phyloP scores from a whole-genome alignment of 2,113 vertebrate genomes.

The Erythrolamprus reginae region DNA sequence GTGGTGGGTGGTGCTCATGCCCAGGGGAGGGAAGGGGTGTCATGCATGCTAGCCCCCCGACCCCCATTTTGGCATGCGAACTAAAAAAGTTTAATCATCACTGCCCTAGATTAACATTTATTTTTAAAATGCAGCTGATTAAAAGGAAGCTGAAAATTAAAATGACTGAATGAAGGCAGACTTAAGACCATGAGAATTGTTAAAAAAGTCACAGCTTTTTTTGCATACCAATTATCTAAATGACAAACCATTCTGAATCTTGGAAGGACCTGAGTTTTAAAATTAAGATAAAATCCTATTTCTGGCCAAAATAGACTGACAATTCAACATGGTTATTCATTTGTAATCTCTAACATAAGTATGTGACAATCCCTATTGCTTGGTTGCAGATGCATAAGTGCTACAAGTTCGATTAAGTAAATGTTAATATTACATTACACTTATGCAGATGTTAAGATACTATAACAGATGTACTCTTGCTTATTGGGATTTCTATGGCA shows the following conservation, averaged over 20 bases:
- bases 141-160: not conserved
- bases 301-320: not conserved
- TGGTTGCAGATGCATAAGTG: not conserved
- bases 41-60: too few relatives aligned
- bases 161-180: not conserved
- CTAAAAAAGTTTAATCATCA: too few relatives aligned
- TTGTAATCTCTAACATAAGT: not conserved
- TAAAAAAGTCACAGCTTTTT: not conserved
- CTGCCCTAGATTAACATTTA: not conserved
- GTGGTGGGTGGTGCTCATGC: too few relatives aligned
- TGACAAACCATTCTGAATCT: not conserved
- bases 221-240: not conserved
- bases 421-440: not conserved
- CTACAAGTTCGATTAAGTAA: constrained; percentile 6
- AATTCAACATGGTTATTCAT: constrained; percentile 4
- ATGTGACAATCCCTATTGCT: not conserved
- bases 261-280: not conserved
- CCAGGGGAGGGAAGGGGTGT: too few relatives aligned
- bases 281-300: not conserved
- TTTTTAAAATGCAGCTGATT: not conserved
- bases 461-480: not conserved
- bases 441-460: not conserved
- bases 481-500: not conserved
- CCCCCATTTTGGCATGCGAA: too few relatives aligned
- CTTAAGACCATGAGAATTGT: not conserved